These are phyloP conservation scores for Muscidifurax raptorellus DNA, from an alignment of 1,140 invertebrate genomes.

Conservation along the genomic window DNA sequence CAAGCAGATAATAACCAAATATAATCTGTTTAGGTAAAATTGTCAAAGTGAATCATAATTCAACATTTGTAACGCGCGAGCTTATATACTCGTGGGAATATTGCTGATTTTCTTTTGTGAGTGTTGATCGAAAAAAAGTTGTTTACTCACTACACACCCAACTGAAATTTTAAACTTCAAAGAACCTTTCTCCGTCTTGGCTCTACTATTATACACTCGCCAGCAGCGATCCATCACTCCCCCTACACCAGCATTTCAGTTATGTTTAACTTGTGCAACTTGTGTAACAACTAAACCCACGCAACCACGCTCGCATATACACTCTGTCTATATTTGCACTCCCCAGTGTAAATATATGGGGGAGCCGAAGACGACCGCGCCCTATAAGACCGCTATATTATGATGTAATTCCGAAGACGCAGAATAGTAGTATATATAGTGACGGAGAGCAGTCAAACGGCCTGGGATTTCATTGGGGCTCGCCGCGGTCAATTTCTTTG, in stretches of 20 bases:
- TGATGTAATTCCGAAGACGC: no score
- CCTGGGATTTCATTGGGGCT: not conserved
- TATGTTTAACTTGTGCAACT: no score
- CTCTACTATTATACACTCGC: not conserved
- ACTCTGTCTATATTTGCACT: not conserved
- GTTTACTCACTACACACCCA: not conserved
- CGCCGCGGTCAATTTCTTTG: not conserved
- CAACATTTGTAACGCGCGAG: no score
- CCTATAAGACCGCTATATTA: no score
- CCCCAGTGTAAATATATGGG: not conserved
- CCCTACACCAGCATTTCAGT: no score
- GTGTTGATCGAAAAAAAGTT: no score
- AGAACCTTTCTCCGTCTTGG: not conserved
- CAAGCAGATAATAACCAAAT: no score
- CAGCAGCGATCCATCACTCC: not conserved
- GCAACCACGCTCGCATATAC: not conserved
- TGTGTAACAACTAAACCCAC: not conserved
- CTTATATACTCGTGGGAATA: no score
- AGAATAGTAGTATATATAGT: not conserved
- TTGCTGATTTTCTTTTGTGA: no score
- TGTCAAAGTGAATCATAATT: no score
- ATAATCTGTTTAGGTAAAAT: no score
- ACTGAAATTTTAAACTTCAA: not conserved
- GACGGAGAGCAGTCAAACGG: not conserved
- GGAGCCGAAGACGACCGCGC: no score